These are phyloP conservation scores for Amblyopsis rosae DNA, from an alignment of 2,113 vertebrate genomes.

Conservation along the genomic window DNA sequence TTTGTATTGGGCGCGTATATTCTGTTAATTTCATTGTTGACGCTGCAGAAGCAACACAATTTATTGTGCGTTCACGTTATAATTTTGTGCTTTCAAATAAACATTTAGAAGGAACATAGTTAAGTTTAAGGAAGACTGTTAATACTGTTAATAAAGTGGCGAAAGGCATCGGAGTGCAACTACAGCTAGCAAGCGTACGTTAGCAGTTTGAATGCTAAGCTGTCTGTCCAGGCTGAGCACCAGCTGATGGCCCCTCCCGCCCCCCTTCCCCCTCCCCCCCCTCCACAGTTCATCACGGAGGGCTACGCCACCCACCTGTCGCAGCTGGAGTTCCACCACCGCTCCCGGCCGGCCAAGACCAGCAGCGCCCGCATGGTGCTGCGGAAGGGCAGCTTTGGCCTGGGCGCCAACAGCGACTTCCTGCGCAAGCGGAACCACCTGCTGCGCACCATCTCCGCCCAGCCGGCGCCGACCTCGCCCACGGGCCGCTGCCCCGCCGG, in stretches of 20 bases:
- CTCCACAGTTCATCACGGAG: slow-evolving; percentile 86
- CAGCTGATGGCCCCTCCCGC: neutral
- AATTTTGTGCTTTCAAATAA: too few relatives aligned
- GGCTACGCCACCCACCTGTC: slow-evolving; percentile 94
- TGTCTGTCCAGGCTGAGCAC: neutral
- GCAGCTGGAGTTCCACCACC: slow-evolving; percentile 92
- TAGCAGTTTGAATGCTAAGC: neutral
- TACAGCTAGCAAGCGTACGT: too few relatives aligned
- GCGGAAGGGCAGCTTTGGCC: slow-evolving; percentile 94
- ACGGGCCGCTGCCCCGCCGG: slow-evolving; percentile 56
- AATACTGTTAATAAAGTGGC: too few relatives aligned
- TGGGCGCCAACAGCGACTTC: slow-evolving; percentile 91
- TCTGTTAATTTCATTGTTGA: too few relatives aligned
- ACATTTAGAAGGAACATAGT: too few relatives aligned
- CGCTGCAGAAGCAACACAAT: too few relatives aligned
- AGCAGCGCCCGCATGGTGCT: slow-evolving; percentile 91
- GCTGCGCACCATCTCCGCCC: slow-evolving; percentile 93
- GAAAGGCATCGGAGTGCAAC: too few relatives aligned
- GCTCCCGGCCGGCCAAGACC: slow-evolving; percentile 90
- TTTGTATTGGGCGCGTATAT: too few relatives aligned
- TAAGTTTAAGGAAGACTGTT: too few relatives aligned
- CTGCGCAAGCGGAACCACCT: slow-evolving; percentile 95
- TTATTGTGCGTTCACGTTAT: too few relatives aligned
- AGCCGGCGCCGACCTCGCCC: slow-evolving; percentile 83
- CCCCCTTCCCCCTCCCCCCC: slow-evolving; percentile 7